A percentile compares a stretch with the other conserved stretches of the same genome.
phyloP scores from a whole-genome alignment of 2,797 vertebrate genomes.

The Psittacula derbiana region DNA sequence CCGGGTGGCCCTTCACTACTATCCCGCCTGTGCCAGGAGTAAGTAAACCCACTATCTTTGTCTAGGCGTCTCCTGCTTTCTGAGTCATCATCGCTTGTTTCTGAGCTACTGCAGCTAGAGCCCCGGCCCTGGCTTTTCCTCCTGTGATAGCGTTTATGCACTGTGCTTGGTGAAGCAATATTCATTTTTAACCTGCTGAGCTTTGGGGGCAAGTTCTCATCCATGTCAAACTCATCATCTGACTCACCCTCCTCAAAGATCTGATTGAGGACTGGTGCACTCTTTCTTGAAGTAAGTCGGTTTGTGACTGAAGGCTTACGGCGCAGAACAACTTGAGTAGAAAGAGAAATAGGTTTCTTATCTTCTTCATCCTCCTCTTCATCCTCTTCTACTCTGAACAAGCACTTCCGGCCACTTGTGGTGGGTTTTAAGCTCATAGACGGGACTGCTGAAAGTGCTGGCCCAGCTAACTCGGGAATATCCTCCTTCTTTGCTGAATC shows the following conservation, averaged over 20 bases:
- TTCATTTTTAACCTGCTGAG: slow-evolving; percentile 96
- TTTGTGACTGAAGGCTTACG: slow-evolving; percentile 94
- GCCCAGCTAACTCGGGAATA: slow-evolving; percentile 68
- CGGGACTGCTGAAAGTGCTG: slow-evolving; percentile 52
- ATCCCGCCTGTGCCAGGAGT: slow-evolving; percentile 91
- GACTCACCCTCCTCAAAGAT: slow-evolving; percentile 98
- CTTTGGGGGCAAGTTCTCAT: slow-evolving; percentile 93
- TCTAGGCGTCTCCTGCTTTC: slow-evolving; percentile 92
- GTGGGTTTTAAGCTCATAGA: slow-evolving; percentile 69
- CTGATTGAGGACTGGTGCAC: slow-evolving; percentile 95
- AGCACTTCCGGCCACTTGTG: slow-evolving; percentile 84
- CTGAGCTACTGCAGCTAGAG: slow-evolving; percentile 96
- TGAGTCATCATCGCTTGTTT: slow-evolving; percentile 96
- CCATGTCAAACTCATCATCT: slow-evolving; percentile 94
- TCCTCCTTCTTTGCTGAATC: slow-evolving; percentile 88
- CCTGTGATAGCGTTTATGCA: slow-evolving; percentile 92
- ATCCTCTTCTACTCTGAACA: slow-evolving; percentile 94
- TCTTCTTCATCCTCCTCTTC: slow-evolving; percentile 97
- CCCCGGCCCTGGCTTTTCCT: slow-evolving; percentile 95
- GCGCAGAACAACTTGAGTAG: slow-evolving; percentile 89
- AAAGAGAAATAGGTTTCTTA: slow-evolving; percentile 83
- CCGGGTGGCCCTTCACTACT: slow-evolving; percentile 95
- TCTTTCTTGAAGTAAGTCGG: slow-evolving; percentile 94
- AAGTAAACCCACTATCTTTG: slow-evolving; percentile 89
- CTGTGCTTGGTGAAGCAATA: slow-evolving; percentile 87